These are phyloP conservation scores for Idaea dimidiata DNA, from an alignment of 2,888 invertebrate genomes.

Conservation along the genomic window DNA sequence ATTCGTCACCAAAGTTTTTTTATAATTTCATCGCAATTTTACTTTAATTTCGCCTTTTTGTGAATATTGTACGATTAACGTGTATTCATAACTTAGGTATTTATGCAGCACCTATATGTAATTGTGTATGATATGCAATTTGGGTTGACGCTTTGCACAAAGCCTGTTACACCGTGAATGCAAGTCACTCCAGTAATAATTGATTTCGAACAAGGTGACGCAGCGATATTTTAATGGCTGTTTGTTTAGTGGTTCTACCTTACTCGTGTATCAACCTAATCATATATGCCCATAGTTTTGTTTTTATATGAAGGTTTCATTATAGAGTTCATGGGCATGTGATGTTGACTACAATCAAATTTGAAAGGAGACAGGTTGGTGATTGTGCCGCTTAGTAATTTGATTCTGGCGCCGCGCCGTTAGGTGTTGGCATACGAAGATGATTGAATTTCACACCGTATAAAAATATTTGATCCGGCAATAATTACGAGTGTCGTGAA, in stretches of 20 bases:
- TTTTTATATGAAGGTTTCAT: conserved; percentile 77
- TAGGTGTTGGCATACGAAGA: conserved; percentile 60
- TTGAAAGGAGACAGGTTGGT: conserved; percentile 76
- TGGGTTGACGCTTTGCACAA: conserved; percentile 54
- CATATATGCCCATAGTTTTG: conserved; percentile 80
- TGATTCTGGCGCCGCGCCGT: conserved; percentile 76
- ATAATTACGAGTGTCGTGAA: background rate
- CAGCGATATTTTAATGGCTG: conserved; percentile 76
- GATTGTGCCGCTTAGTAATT: conserved; percentile 68
- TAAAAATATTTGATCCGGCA: conserved; percentile 32
- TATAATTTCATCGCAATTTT: background rate
- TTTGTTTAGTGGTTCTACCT: conserved; percentile 81
- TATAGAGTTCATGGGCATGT: conserved; percentile 80
- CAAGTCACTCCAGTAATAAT: conserved; percentile 79
- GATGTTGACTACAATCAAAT: conserved; percentile 78
- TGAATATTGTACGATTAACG: no score
- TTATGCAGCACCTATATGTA: background rate
- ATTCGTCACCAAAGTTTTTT: background rate
- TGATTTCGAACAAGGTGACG: conserved; percentile 78
- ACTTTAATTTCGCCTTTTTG: no score
- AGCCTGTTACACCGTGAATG: conserved; percentile 49
- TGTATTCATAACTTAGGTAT: background rate
- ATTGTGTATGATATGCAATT: conserved; percentile 24
- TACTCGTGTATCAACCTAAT: conserved; percentile 79
- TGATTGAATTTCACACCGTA: conserved; percentile 51